phyloP scores from a whole-genome alignment of 2,888 invertebrate species.

The Orthonychiurus folsomi region DNA sequence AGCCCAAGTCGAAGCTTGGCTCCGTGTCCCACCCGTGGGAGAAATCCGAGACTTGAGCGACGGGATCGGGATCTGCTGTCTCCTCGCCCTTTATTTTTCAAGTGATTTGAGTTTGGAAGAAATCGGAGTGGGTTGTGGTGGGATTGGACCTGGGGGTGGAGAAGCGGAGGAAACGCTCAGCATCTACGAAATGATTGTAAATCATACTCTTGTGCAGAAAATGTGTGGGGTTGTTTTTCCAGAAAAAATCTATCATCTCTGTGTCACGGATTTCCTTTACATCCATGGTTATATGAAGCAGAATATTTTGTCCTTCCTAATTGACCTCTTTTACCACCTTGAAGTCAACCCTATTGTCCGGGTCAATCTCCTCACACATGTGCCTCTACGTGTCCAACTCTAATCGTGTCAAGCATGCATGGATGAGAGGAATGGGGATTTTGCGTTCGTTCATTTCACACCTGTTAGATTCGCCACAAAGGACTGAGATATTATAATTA shows the following conservation, averaged over 20 bases:
- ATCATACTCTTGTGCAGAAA: conserved; percentile 32
- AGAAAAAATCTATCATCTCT: conserved; percentile 36
- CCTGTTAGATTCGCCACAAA: no score
- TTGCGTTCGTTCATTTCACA: no score
- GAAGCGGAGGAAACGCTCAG: conserved; percentile 35
- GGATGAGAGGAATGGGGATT: no score
- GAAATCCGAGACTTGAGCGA: conserved; percentile 38
- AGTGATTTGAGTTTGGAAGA: conserved; percentile 33
- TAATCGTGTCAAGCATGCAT: no score
- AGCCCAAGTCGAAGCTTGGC: conserved; percentile 29
- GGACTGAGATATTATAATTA: no score
- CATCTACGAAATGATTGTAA: conserved; percentile 35
- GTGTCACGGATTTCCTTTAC: conserved; percentile 38
- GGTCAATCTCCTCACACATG: conserved; percentile 36
- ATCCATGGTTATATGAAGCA: conserved; percentile 40
- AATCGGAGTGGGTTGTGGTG: conserved; percentile 27
- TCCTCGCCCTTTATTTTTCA: conserved; percentile 39
- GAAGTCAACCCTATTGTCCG: conserved; percentile 34
- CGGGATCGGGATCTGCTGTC: conserved; percentile 35
- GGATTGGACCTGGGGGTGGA: conserved; percentile 32
- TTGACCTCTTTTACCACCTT: conserved; percentile 36
- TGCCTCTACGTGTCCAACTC: conserved; percentile 30
- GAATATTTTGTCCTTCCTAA: conserved; percentile 35
- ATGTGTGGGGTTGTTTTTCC: conserved; percentile 36
- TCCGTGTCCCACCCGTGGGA: conserved; percentile 28